Evolutionary conservation across 2,888 invertebrate species (phyloP), one percentile per base, ranked within the genome.

Genomic region (Patella depressa): DNA sequence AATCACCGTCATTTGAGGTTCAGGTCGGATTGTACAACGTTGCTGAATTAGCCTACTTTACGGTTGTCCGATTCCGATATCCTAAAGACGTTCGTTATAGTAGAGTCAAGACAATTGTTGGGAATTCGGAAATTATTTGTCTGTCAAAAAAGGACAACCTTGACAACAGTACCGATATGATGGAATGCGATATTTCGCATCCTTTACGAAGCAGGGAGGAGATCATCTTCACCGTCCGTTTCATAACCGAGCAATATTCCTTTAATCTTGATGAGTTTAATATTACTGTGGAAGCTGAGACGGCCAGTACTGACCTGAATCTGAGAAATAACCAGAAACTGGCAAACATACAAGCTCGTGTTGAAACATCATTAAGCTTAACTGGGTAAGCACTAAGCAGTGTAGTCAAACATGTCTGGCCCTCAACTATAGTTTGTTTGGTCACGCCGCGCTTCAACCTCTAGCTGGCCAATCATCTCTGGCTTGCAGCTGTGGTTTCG

Each of bases 41-140:
- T n/a, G 85, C 85, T 4, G 85, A 87, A 34, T 82, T 83, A 7
- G 83, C 87, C 0, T 85, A 84, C 73, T 82, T 84, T 0, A 84
- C 87, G 0, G 76, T 80, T 5, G 80, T 86, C 19, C 78, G 78
- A 17, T 69, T 86, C 24, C 78, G 54, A 17, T 85, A 82, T 72
- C 86, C 87, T 2, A 75, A 80, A 15, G 72, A 73, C 12, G 72
- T 85, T 4, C 54, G 78, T 11, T 85, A 82, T 71, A 82, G 78
- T 7, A 78, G 81, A 54, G 75, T 78, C 1, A 72, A 78, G 54
- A 75, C 82, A 19, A 24, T 80, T 2, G 45, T 53, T 1, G 85
- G 84, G 5, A 73, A 77, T 3, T 77, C 79, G 14, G 78, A 78
- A 29, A 76, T 86, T 53, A 74, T 53, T 9, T 83, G 83, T 72